Conservation (phyloP, 2,113 vertebrate genomes). For the Sphyrna mokarran region DNA sequence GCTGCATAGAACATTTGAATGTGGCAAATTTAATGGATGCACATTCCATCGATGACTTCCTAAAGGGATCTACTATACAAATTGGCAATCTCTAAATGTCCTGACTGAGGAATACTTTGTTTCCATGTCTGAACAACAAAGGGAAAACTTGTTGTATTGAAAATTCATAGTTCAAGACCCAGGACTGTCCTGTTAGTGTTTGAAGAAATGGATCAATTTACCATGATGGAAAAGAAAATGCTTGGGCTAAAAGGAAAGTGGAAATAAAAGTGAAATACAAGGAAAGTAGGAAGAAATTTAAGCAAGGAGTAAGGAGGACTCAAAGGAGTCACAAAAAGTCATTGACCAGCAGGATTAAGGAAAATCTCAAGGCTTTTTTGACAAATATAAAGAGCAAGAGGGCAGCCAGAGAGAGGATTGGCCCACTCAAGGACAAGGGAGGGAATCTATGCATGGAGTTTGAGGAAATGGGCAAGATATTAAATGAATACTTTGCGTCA, state of each 20-base stretch:
- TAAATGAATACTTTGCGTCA: no score
- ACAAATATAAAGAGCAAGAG: no score
- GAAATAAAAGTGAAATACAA: no score
- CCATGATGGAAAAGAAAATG: neutral
- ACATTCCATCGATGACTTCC: neutral
- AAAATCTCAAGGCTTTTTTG: no score
- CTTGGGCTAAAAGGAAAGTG: neutral
- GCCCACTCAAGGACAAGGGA: no score
- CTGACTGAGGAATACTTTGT: neutral
- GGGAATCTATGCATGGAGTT: no score
- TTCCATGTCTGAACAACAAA: neutral
- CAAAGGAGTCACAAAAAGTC: no score
- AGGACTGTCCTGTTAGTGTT: neutral
- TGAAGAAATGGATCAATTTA: neutral
- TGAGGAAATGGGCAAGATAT: no score
- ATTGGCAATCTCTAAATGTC: neutral
- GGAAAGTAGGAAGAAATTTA: no score
- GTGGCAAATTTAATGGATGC: neutral
- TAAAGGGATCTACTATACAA: neutral
- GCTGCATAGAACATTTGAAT: neutral
- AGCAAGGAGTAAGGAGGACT: no score
- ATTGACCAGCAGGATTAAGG: no score
- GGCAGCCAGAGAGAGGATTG: no score
- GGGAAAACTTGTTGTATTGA: neutral
- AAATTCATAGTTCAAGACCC: neutral